phyloP scores from a whole-genome alignment of 1,140 invertebrate genomes.

The Scaptomyza graminum region DNA sequence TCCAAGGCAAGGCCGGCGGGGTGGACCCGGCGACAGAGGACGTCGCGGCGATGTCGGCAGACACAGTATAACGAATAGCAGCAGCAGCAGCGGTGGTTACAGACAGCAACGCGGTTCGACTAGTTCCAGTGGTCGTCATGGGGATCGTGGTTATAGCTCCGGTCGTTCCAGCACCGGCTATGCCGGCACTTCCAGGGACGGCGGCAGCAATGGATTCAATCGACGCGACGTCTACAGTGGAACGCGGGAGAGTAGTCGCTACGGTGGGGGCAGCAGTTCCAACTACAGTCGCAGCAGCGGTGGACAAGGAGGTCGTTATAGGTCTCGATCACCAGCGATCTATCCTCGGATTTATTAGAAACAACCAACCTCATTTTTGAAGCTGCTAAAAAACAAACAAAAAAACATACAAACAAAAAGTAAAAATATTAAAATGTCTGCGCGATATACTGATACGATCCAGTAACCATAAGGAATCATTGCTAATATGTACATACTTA shows the following conservation, averaged over 20 bases:
- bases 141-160: constrained; percentile 84
- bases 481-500: constrained; percentile 50
- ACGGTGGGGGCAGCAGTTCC: constrained; percentile 82
- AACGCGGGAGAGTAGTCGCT: constrained; percentile 82
- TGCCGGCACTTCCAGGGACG: constrained; percentile 62
- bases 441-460: constrained; percentile 48
- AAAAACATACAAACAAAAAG: constrained; percentile 20
- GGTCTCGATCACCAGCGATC: constrained; percentile 74
- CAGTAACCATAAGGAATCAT: constrained; percentile 30
- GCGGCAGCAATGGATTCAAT: constrained; percentile 79
- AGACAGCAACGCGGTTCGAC: constrained; percentile 72
- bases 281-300: constrained; percentile 79
- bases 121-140: constrained; percentile 78
- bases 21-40: constrained; percentile 85
- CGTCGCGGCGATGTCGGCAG: constrained; percentile 85
- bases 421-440: constrained; percentile 33
- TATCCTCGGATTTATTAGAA: constrained; percentile 71
- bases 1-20: constrained; percentile 85
- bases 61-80: constrained; percentile 84
- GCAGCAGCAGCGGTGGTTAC: constrained; percentile 79
- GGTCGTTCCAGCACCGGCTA: constrained; percentile 83
- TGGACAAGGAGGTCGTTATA: constrained; percentile 77
- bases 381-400: constrained; percentile 37
- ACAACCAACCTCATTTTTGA: constrained; percentile 42
- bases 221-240: constrained; percentile 81